phyloP scores from a whole-genome alignment of 2,888 invertebrate species.

The Eretmocerus hayati region DNA sequence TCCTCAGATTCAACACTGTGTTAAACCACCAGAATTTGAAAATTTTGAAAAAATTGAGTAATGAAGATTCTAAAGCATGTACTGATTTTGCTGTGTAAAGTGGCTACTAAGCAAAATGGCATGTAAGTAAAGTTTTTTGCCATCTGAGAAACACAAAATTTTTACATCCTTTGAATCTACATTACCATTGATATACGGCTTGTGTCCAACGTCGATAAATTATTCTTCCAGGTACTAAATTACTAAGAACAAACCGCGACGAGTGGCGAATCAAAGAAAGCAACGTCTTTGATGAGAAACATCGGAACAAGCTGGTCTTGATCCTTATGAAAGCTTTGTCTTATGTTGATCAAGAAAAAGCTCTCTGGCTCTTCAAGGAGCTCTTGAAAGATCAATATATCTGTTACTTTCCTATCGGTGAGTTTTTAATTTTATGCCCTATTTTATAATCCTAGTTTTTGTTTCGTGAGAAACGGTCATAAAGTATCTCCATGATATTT shows the following conservation, averaged over 20 bases:
- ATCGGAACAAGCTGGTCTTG: slow-evolving; percentile 28
- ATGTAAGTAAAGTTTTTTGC: slow-evolving; percentile 18
- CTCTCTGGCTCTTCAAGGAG: slow-evolving; percentile 29
- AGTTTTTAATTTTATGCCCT: slow-evolving; percentile 8
- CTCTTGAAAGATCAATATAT: slow-evolving; percentile 31
- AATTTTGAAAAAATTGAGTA: slow-evolving; percentile 7
- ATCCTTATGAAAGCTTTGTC: slow-evolving; percentile 30
- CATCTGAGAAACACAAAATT: slow-evolving; percentile 11
- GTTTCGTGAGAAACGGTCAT: too few relatives aligned
- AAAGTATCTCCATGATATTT: too few relatives aligned
- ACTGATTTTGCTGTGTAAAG: slow-evolving; percentile 8
- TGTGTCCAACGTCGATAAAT: not conserved
- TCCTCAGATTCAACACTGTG: too few relatives aligned
- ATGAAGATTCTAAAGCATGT: slow-evolving; percentile 22
- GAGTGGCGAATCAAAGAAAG: slow-evolving; percentile 28
- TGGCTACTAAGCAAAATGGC: slow-evolving; percentile 15
- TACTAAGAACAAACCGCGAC: slow-evolving; percentile 20
- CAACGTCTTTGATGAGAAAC: slow-evolving; percentile 23
- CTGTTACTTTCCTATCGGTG: slow-evolving; percentile 34
- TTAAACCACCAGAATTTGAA: too few relatives aligned
- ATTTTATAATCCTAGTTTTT: not conserved
- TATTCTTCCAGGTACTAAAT: slow-evolving; percentile 13
- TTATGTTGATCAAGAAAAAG: slow-evolving; percentile 25
- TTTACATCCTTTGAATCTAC: slow-evolving; percentile 22
- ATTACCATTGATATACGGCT: slow-evolving; percentile 7